phyloP scores from a whole-genome alignment of 2,888 invertebrate genomes.

The Onthophagus sagittarius region DNA sequence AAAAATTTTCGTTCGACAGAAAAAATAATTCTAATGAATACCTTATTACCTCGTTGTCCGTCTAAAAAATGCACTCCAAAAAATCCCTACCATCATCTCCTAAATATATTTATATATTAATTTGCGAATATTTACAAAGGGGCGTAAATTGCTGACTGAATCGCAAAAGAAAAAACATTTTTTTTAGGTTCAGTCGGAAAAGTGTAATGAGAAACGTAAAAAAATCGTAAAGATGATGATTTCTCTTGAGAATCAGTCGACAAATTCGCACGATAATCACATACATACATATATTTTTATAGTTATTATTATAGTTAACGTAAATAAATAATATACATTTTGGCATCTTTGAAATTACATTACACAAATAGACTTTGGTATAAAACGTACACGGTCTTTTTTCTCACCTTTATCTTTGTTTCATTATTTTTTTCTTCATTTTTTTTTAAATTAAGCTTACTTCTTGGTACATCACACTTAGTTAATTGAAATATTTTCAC shows the following conservation, averaged over 20 bases:
- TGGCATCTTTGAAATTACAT: slow-evolving; percentile 58
- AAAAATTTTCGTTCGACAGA: not conserved
- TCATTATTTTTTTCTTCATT: not conserved
- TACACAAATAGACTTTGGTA: slow-evolving; percentile 65
- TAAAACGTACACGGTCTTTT: slow-evolving; percentile 39
- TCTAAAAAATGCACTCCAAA: not conserved
- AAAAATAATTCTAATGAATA: not conserved
- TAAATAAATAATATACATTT: slow-evolving; percentile 52
- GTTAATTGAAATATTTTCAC: slow-evolving; percentile 47
- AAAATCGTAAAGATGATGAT: slow-evolving; percentile 21
- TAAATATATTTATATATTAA: not conserved
- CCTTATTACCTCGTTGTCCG: not conserved
- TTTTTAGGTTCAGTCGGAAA: slow-evolving; percentile 14
- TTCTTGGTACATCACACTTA: slow-evolving; percentile 51
- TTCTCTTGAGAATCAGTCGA: not conserved
- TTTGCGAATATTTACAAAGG: slow-evolving; percentile 40
- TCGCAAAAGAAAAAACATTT: slow-evolving; percentile 16
- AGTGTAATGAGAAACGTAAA: slow-evolving; percentile 17
- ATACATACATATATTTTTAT: slow-evolving; percentile 41
- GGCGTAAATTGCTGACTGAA: slow-evolving; percentile 32
- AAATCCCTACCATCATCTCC: slow-evolving; percentile 8
- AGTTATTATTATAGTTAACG: slow-evolving; percentile 42
- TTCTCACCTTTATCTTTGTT: slow-evolving; percentile 39
- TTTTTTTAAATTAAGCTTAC: slow-evolving; percentile 38
- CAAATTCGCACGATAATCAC: slow-evolving; percentile 39